Evolutionary conservation across 2,888 invertebrate species (phyloP).

Genomic region (Pachliopta kotzebuea): DNA sequence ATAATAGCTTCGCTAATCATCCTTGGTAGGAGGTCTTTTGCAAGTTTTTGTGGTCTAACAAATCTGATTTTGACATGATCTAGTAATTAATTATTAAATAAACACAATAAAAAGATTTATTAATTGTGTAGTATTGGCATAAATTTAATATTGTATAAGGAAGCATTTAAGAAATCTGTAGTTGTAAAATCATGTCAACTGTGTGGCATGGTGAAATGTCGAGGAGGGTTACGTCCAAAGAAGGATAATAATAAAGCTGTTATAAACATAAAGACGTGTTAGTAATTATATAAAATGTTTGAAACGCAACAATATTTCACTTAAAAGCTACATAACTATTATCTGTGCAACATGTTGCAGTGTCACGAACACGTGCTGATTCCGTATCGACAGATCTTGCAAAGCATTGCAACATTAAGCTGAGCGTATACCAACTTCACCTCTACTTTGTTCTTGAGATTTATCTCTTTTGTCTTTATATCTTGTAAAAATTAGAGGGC

Average conservation of each 20-base stretch:
- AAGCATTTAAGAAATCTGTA: background rate
- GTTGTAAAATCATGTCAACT: too few relatives aligned
- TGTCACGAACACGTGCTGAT: constrained; percentile 18
- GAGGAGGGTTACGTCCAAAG: too few relatives aligned
- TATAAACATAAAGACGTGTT: background rate
- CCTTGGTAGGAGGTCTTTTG: too few relatives aligned
- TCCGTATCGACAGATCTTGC: constrained; percentile 22
- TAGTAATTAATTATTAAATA: too few relatives aligned
- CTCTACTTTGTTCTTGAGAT: background rate
- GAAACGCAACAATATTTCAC: constrained; percentile 6
- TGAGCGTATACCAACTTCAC: background rate
- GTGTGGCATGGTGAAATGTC: too few relatives aligned
- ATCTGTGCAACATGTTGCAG: constrained; percentile 5
- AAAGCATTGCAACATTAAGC: constrained; percentile 10
- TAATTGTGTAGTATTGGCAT: too few relatives aligned
- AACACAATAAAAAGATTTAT: too few relatives aligned
- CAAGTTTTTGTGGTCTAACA: too few relatives aligned
- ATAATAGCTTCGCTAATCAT: too few relatives aligned
- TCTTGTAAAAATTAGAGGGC: background rate
- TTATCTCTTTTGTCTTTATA: background rate
- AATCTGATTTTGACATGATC: too few relatives aligned
- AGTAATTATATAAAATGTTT: constrained; percentile 9
- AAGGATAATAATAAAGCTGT: background rate
- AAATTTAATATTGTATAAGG: too few relatives aligned
- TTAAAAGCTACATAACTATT: constrained; percentile 23